A percentile compares a stretch with the other conserved stretches of the same genome.
phyloP scores from a whole-genome alignment of 2,113 vertebrate genomes.

The Dipodomys spectabilis region DNA sequence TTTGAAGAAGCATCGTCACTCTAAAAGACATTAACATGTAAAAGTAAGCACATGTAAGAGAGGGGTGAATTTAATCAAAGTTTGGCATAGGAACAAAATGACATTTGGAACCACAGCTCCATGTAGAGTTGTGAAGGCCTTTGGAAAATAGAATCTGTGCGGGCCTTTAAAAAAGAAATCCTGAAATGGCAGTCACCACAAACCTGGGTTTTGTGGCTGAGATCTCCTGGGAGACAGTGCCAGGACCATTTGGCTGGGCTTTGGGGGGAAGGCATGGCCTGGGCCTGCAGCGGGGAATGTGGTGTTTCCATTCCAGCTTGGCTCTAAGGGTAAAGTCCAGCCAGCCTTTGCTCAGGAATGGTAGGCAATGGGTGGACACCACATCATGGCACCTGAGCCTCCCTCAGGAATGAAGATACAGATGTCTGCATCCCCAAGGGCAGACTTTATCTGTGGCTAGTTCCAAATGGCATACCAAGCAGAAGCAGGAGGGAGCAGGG shows the following conservation, averaged over 20 bases:
- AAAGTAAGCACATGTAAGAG: too few species aligned
- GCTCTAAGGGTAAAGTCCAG: accelerated
- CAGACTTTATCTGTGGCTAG: background rate
- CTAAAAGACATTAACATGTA: constrained; percentile 2
- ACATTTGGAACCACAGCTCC: background rate
- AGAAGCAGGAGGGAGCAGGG: background rate
- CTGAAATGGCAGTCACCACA: background rate
- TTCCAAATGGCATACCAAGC: background rate
- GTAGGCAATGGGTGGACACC: background rate
- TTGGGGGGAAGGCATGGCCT: too few species aligned
- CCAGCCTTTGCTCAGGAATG: too few species aligned
- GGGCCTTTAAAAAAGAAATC: background rate
- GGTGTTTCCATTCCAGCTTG: accelerated
- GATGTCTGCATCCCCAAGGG: background rate
- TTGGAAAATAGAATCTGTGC: background rate
- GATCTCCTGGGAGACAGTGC: too few species aligned
- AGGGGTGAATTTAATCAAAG: too few species aligned
- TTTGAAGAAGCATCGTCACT: background rate
- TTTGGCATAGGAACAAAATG: background rate
- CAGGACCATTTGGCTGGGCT: background rate
- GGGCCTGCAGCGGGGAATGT: too few species aligned
- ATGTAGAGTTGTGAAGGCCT: background rate
- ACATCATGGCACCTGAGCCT: background rate
- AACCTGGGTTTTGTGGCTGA: background rate
- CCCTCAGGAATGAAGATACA: background rate